phyloP scores from a whole-genome alignment of 2,888 invertebrate genomes.

The Girardia tigrina region DNA sequence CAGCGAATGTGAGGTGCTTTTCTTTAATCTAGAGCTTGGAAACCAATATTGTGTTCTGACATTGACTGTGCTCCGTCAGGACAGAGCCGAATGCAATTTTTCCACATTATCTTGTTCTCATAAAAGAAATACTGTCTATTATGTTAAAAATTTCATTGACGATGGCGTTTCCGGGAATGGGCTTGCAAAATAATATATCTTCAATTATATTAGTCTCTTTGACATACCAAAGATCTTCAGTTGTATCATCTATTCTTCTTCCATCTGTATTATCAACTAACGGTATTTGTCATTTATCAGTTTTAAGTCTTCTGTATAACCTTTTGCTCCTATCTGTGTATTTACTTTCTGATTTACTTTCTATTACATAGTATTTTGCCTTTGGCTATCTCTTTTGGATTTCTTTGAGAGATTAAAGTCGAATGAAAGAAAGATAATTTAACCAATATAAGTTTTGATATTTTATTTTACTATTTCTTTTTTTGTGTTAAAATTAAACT shows the following conservation, averaged over 20 bases:
- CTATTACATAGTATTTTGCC: too few species aligned
- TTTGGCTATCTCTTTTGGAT: too few species aligned
- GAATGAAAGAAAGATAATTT: too few species aligned
- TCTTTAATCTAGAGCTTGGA: background rate
- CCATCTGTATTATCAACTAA: too few species aligned
- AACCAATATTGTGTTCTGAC: background rate
- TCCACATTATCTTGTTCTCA: background rate
- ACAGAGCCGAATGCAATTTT: conserved; percentile 4
- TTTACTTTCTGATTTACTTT: too few species aligned
- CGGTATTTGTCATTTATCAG: too few species aligned
- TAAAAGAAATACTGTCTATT: background rate
- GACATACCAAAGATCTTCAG: background rate
- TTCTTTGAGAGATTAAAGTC: too few species aligned
- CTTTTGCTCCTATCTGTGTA: too few species aligned
- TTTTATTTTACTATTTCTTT: too few species aligned
- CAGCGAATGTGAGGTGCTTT: background rate
- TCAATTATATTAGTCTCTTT: background rate
- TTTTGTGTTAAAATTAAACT: too few species aligned
- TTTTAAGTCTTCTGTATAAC: too few species aligned
- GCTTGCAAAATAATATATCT: conserved; percentile 16
- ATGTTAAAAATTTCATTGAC: background rate
- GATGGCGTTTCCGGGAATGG: background rate
- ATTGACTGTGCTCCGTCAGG: background rate
- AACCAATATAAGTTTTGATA: too few species aligned
- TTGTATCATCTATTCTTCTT: background rate